Evolutionary conservation across 2,888 invertebrate genomes (phyloP).

Genomic region (Cylloceria caligata): DNA sequence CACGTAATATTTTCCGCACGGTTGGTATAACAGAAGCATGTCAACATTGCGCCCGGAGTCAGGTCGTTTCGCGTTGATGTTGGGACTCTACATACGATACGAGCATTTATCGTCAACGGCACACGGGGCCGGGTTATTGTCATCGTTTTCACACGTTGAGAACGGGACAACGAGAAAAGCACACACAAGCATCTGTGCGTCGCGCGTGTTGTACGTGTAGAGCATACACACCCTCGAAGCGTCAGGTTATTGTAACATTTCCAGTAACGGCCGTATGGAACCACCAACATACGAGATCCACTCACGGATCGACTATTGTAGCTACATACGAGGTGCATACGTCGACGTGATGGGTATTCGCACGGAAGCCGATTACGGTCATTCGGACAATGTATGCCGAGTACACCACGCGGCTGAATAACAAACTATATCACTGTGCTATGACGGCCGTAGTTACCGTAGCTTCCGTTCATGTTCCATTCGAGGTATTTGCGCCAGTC

Average conservation of each 20-base stretch:
- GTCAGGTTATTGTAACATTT: constrained; percentile 61
- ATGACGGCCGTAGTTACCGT: constrained; percentile 34
- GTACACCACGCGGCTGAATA: constrained; percentile 6
- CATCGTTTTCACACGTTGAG: constrained; percentile 59
- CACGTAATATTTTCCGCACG: not conserved
- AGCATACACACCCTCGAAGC: constrained; percentile 9
- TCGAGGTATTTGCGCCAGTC: constrained; percentile 23
- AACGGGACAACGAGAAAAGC: constrained; percentile 49
- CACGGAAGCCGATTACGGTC: constrained; percentile 62
- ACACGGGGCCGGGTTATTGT: constrained; percentile 51
- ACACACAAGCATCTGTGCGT: constrained; percentile 1
- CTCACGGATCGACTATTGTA: constrained; percentile 30
- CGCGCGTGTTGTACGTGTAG: not conserved
- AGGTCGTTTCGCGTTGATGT: constrained; percentile 39
- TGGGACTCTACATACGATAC: constrained; percentile 46
- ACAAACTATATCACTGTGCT: constrained; percentile 17
- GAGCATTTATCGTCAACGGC: constrained; percentile 61
- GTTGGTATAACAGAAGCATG: not conserved
- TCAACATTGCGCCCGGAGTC: constrained; percentile 4
- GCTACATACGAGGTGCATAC: not conserved
- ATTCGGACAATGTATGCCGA: constrained; percentile 59
- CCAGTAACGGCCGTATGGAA: constrained; percentile 24
- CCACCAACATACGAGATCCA: not conserved
- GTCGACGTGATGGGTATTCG: constrained; percentile 55
- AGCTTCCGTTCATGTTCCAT: constrained; percentile 36